phyloP scores from a whole-genome alignment of 1,140 invertebrate genomes.

The Bombus balteatus region DNA sequence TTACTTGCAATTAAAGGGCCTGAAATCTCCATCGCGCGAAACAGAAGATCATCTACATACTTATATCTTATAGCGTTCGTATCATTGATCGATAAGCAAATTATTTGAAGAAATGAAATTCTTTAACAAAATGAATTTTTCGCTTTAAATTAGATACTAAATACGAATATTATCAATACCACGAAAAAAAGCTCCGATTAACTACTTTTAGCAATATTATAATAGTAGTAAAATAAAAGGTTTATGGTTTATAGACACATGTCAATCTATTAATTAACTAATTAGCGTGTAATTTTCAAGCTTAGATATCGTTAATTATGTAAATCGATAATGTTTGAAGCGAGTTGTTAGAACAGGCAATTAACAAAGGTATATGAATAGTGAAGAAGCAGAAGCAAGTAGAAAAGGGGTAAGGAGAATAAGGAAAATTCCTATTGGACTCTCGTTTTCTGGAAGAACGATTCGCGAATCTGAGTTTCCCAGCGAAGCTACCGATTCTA shows the following conservation, averaged over 20 bases:
- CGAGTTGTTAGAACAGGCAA: background rate
- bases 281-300: background rate
- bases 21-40: no score
- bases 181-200: no score
- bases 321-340: background rate
- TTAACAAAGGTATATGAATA: background rate
- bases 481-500: conserved; percentile 33
- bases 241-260: background rate
- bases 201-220: background rate
- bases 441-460: conserved; percentile 53
- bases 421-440: conserved; percentile 53
- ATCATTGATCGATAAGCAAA: no score
- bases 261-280: background rate
- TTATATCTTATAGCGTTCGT: no score
- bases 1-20: no score
- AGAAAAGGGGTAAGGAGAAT: conserved; percentile 11
- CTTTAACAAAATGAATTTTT: no score
- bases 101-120: no score
- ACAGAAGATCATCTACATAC: no score
- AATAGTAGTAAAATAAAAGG: background rate
- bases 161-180: no score
- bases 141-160: no score
- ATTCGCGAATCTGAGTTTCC: conserved; percentile 38
- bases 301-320: background rate
- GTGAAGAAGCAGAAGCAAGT: background rate